Base-by-base conservation (phyloP, 2,888 invertebrate species). In the Athrips mouffetella region DNA sequence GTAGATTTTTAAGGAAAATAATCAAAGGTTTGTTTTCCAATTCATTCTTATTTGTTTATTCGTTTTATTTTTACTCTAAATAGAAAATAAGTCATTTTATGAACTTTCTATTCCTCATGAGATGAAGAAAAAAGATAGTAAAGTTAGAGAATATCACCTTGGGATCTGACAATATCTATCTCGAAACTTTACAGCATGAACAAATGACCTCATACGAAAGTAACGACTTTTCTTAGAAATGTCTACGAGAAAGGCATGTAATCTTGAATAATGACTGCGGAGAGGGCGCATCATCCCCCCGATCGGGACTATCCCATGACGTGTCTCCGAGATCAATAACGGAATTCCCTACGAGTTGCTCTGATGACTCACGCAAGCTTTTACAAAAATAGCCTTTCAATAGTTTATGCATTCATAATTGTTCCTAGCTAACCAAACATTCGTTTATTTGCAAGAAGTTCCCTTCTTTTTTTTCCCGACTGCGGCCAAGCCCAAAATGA, bases 271-370 rank as follows among this genome's bases (percentile, higher is more conserved):
- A 51, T 35, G 50, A 31, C 11, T 8, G 11, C 27, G 29, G 11
- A 44, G 58, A 47, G 47, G 47, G 53, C 63, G 62, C 51, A 54
- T 70, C 67, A 63, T 44, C 44, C 42, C 29, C 11, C 29, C 54
- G 52, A 59, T 62, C 53, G 49, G 66, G 67, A 54, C 61, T 57
- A 58, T 55, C 54, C 59, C 53, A 67, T 79, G 75, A 76, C 70
- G 73, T 70, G 68, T 70, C 54, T 55, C 49, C 40, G 41, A 53
- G 64, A 67, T 78, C 73, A 64, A 76, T 76, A 73, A 49, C 49
- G 66, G 76, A 60, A 78, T 73, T 69, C 57, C 78, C 78, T 61
- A 50, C 59, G 37, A 40, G 47, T 10, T 10, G 15, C 8, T n/a
- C n/a, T n/a, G 23, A 39, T 50, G 44, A 47, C 39, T 50, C 50